Evolutionary conservation across 2,888 invertebrate species (phyloP).

Genomic region (Agonum fuliginosum): DNA sequence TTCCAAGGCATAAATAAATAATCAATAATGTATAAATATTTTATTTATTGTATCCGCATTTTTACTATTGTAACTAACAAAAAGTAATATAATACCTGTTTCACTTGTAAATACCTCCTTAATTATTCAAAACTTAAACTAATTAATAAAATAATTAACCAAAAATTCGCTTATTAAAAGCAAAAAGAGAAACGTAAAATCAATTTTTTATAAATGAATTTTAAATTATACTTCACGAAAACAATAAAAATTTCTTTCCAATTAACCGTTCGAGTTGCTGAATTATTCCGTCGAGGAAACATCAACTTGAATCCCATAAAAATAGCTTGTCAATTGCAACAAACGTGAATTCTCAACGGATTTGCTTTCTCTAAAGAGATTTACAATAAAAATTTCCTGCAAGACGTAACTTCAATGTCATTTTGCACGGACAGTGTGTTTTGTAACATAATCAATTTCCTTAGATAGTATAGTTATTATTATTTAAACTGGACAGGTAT

Average conservation of each 20-base stretch:
- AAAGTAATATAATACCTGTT: neutral
- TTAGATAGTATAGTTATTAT: constrained; percentile 3
- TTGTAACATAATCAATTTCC: constrained; percentile 2
- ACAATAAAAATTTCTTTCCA: constrained; percentile 6
- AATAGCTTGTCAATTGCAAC: neutral
- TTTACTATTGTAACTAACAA: neutral
- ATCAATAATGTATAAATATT: too few species aligned
- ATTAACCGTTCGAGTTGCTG: neutral
- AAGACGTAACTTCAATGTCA: constrained; percentile 20
- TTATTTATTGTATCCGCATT: neutral
- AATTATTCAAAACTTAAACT: neutral
- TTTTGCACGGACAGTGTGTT: neutral
- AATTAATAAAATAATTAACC: neutral
- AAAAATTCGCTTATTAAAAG: neutral
- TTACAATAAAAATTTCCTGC: neutral
- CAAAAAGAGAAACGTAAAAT: neutral
- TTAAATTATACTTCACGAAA: constrained; percentile 6
- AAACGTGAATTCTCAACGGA: neutral
- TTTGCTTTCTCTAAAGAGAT: constrained; percentile 1
- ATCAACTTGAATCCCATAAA: constrained; percentile 13
- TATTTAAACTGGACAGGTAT: constrained; percentile 3
- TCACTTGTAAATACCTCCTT: neutral
- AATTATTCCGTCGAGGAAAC: neutral
- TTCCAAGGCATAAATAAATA: too few species aligned
- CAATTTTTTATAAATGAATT: neutral